These are phyloP conservation scores for Numida meleagris DNA, from an alignment of 2,113 vertebrate genomes.

Conservation along the genomic window DNA sequence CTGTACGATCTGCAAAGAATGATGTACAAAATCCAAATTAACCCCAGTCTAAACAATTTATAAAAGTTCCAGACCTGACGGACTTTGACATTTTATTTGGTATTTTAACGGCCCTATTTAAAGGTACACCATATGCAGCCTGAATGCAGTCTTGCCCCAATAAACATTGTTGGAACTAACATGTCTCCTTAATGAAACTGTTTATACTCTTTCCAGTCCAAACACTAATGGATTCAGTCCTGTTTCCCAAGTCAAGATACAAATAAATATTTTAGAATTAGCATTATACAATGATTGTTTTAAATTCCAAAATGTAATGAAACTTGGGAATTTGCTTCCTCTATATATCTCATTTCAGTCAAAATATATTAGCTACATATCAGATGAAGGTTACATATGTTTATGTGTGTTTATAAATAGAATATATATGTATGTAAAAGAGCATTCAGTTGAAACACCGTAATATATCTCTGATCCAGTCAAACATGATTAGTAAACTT, in stretches of 20 bases:
- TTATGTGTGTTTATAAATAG: background rate
- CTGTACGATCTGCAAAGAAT: conserved; percentile 58
- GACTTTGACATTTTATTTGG: conserved; percentile 83
- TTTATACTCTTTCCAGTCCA: conserved; percentile 59
- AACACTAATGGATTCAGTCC: conserved; percentile 26
- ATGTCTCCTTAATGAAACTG: conserved; percentile 64
- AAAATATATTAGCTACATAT: background rate
- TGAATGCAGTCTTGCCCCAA: conserved; percentile 68
- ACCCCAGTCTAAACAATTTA: conserved; percentile 93
- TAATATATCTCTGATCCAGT: background rate
- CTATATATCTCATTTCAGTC: conserved; percentile 19
- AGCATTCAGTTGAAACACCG: background rate
- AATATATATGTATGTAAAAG: background rate
- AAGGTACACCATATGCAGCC: conserved; percentile 71
- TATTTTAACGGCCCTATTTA: conserved; percentile 81
- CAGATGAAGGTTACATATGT: background rate
- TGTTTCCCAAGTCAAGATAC: conserved; percentile 30
- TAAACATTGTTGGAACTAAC: conserved; percentile 71
- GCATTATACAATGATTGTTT: background rate
- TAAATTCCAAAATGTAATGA: conserved; percentile 9
- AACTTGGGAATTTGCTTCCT: conserved; percentile 34
- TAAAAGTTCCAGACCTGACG: conserved; percentile 81
- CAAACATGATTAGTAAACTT: background rate
- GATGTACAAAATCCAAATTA: conserved; percentile 70
- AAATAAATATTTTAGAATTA: conserved; percentile 32